Percentiles rank a stretch among this genome's conserved stretches.
Conservation (phyloP, 2,888 invertebrate genomes). For the Strigamia transsilvanica region DNA sequence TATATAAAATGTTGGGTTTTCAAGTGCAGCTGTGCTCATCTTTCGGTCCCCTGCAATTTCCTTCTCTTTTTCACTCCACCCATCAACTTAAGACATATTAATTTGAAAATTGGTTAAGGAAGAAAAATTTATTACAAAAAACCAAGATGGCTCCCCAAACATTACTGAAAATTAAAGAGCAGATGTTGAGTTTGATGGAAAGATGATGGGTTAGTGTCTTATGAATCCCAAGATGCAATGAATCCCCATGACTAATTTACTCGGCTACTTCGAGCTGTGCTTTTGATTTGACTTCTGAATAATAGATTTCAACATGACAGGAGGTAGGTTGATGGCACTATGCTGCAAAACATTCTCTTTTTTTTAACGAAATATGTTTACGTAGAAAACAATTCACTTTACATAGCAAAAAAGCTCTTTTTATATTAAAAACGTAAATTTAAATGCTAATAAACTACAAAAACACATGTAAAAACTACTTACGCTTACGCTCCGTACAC, state of each 20-base stretch:
- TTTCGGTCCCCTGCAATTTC: background rate
- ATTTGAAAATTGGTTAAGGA: constrained; percentile 27
- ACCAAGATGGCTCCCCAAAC: constrained; percentile 20
- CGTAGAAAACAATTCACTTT: too few species aligned
- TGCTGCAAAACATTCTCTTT: background rate
- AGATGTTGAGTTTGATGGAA: constrained; percentile 14
- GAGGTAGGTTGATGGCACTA: constrained; percentile 9
- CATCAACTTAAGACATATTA: constrained; percentile 35
- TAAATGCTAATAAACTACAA: too few species aligned
- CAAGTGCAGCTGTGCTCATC: constrained; percentile 26
- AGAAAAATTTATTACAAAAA: background rate
- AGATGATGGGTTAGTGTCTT: constrained; percentile 35
- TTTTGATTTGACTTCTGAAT: constrained; percentile 34
- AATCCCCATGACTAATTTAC: constrained; percentile 14
- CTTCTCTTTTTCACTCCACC: constrained; percentile 30
- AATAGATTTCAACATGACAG: constrained; percentile 27
- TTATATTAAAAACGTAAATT: too few species aligned
- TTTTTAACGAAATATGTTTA: background rate
- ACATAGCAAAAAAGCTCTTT: too few species aligned
- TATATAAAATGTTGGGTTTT: background rate
- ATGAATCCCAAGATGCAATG: constrained; percentile 4
- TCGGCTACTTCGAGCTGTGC: background rate
- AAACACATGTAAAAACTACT: too few species aligned
- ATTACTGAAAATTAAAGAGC: constrained; percentile 35
- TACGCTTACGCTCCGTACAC: too few species aligned